A percentile compares a stretch with the other conserved stretches of the same genome.
Conservation (phyloP, 2,888 invertebrate genomes). For the Thereva nobilitata region DNA sequence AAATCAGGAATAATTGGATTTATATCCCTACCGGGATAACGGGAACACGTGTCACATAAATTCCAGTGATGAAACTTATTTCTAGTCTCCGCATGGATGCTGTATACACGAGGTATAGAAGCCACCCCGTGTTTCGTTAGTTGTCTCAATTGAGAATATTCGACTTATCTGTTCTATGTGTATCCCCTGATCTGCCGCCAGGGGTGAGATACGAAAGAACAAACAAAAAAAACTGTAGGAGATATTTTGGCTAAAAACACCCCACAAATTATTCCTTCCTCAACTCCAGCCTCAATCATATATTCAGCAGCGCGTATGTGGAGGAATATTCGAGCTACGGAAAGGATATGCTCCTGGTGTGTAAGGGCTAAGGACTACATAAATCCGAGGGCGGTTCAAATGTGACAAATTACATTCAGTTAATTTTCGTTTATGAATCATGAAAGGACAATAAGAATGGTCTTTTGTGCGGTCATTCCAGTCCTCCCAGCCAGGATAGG, state of each 20-base stretch:
- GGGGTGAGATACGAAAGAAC: no score
- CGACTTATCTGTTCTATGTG: slow-evolving; percentile 17
- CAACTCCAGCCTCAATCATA: no score
- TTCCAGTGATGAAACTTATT: slow-evolving; percentile 26
- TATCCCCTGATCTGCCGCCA: no score
- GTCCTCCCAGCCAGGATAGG: background rate
- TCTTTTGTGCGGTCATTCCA: slow-evolving; percentile 25
- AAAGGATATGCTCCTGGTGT: background rate
- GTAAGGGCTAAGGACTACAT: slow-evolving; percentile 11
- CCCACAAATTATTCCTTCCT: slow-evolving; percentile 32
- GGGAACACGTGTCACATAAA: slow-evolving; percentile 37
- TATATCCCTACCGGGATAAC: slow-evolving; percentile 39
- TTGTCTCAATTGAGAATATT: slow-evolving; percentile 33
- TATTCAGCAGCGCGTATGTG: no score
- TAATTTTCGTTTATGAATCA: slow-evolving; percentile 41
- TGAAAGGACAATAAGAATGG: slow-evolving; percentile 36
- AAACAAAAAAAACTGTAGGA: background rate
- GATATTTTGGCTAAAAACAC: slow-evolving; percentile 21
- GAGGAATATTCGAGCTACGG: background rate
- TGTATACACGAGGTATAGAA: background rate
- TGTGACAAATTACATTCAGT: slow-evolving; percentile 41
- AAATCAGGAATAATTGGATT: slow-evolving; percentile 42
- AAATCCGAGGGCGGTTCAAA: slow-evolving; percentile 35
- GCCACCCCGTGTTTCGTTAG: slow-evolving; percentile 21
- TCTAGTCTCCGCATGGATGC: slow-evolving; percentile 12